These are phyloP conservation scores for Mallotus villosus DNA, from an alignment of 2,797 vertebrate genomes.

Conservation along the genomic window DNA sequence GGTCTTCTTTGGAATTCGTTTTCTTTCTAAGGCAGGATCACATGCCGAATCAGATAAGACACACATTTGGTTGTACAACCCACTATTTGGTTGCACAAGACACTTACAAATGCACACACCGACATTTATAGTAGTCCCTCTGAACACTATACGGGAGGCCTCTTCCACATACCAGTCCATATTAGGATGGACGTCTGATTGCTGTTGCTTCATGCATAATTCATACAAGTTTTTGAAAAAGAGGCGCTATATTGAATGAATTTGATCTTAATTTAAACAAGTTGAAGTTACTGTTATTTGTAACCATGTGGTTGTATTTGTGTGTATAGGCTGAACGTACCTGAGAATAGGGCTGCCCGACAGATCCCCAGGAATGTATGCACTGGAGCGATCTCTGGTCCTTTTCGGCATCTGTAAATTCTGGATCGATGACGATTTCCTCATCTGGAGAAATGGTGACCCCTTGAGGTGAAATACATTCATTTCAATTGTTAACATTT, in stretches of 20 bases:
- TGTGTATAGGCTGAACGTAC: conserved; percentile 49
- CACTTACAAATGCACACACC: neutral
- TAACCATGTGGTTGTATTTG: neutral
- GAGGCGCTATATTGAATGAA: too few species aligned
- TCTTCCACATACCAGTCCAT: too few species aligned
- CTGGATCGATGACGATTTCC: conserved; percentile 78
- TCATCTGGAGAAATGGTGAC: conserved; percentile 75
- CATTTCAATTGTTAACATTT: neutral
- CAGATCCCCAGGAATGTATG: conserved; percentile 72
- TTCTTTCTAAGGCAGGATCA: conserved; percentile 42
- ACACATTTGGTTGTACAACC: neutral
- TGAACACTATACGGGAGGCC: too few species aligned
- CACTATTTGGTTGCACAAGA: neutral
- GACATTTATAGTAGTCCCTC: neutral
- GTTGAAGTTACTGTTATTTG: neutral
- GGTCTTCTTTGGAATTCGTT: neutral
- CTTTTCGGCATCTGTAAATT: conserved; percentile 71
- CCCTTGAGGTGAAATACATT: conserved; percentile 69
- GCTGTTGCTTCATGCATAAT: conserved; percentile 36
- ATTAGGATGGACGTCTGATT: neutral
- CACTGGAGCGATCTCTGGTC: conserved; percentile 71
- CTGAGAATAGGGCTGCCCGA: conserved; percentile 52
- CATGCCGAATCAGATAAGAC: neutral
- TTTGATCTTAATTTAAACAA: neutral
- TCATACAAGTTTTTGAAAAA: neutral